These are phyloP conservation scores for Crocuta crocuta DNA, from an alignment of 2,113 vertebrate species.

Conservation along the genomic window DNA sequence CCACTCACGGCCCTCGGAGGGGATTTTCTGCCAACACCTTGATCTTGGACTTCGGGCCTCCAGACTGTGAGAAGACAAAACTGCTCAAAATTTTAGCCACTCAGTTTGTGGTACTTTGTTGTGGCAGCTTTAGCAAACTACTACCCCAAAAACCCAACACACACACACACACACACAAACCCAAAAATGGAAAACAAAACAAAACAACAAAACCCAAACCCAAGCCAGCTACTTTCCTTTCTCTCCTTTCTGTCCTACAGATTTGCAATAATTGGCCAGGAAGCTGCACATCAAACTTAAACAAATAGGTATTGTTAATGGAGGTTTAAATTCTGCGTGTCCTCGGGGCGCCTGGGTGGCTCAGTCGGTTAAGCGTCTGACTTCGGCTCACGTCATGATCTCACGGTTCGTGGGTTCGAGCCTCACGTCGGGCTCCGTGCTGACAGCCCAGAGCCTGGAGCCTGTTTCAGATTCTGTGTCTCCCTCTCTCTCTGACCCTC, in stretches of 20 bases:
- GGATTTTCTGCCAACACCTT: background rate
- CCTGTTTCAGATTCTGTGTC: too few relatives aligned
- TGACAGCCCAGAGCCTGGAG: too few relatives aligned
- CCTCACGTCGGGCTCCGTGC: too few relatives aligned
- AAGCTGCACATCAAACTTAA: background rate
- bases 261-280: background rate
- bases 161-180: too few relatives aligned
- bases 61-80: background rate
- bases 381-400: too few relatives aligned
- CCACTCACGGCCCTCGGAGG: too few relatives aligned
- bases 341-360: background rate
- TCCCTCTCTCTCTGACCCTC: too few relatives aligned
- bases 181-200: background rate
- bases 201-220: background rate
- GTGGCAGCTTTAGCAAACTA: background rate
- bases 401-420: too few relatives aligned
- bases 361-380: too few relatives aligned
- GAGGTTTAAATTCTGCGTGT: background rate
- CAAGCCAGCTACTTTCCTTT: background rate
- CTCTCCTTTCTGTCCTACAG: background rate
- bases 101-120: background rate
- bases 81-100: background rate
- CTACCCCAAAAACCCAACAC: background rate
- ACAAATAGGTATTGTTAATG: background rate
- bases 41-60: background rate